Conservation (phyloP, 2,888 invertebrate genomes). For the Galerucella nymphaeae region DNA sequence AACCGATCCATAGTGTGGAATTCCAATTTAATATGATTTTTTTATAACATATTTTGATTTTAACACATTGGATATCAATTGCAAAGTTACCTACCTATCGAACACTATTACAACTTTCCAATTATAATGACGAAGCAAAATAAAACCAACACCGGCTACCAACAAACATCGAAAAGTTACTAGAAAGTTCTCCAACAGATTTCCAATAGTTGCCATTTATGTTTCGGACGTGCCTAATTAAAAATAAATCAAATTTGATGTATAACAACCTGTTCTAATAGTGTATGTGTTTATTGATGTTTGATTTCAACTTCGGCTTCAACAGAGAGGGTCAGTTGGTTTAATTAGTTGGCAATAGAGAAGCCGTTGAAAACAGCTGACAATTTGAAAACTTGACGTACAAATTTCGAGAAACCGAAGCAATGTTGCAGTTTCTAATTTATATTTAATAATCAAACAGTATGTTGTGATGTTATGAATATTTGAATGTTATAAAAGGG, state of each 20-base stretch:
- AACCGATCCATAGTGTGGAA: too few relatives aligned
- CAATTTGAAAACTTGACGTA: slow-evolving; percentile 57
- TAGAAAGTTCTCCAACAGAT: slow-evolving; percentile 35
- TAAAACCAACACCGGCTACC: slow-evolving; percentile 18
- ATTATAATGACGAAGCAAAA: slow-evolving; percentile 29
- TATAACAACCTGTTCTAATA: slow-evolving; percentile 52
- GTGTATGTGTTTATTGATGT: slow-evolving; percentile 49
- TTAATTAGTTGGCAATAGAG: slow-evolving; percentile 55
- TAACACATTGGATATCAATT: neutral
- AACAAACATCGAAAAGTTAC: slow-evolving; percentile 27
- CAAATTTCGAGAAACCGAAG: slow-evolving; percentile 39
- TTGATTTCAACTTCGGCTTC: slow-evolving; percentile 56
- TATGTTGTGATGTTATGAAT: slow-evolving; percentile 46
- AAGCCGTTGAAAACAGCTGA: slow-evolving; percentile 60
- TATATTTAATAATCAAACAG: slow-evolving; percentile 60
- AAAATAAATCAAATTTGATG: slow-evolving; percentile 54
- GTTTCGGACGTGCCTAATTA: slow-evolving; percentile 54
- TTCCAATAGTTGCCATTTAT: slow-evolving; percentile 49
- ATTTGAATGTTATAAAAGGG: neutral
- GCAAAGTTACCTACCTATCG: neutral
- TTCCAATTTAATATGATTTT: too few relatives aligned
- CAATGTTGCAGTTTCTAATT: slow-evolving; percentile 55
- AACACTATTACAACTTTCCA: slow-evolving; percentile 10
- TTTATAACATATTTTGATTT: too few relatives aligned
- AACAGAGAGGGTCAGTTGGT: slow-evolving; percentile 57